Evolutionary conservation across 2,797 vertebrate genomes (phyloP).

Genomic region (Sandelia bainsii): DNA sequence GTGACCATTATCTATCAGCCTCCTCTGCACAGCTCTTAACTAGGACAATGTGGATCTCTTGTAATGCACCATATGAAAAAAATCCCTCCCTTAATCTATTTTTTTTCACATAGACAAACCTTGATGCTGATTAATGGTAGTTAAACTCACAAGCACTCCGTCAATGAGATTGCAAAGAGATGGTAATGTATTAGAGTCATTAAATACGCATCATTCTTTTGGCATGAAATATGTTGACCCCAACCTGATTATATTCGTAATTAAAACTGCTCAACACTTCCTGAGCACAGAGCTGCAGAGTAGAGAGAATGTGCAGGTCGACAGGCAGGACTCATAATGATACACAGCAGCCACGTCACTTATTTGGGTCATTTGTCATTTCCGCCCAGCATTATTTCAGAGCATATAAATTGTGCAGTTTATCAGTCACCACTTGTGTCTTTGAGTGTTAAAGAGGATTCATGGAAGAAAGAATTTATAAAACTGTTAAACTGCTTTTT

Average conservation of each 20-base stretch:
- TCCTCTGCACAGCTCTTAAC: slow-evolving; percentile 89
- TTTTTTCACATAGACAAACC: slow-evolving; percentile 89
- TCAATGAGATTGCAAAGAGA: slow-evolving; percentile 87
- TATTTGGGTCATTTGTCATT: slow-evolving; percentile 84
- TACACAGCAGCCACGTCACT: slow-evolving; percentile 79
- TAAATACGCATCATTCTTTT: slow-evolving; percentile 92
- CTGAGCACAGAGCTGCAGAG: slow-evolving; percentile 74
- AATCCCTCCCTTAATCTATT: slow-evolving; percentile 89
- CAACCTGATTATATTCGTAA: slow-evolving; percentile 90
- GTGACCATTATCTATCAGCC: slow-evolving; percentile 97
- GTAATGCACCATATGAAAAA: slow-evolving; percentile 86
- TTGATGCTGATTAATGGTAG: slow-evolving; percentile 89
- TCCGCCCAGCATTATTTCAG: slow-evolving; percentile 68
- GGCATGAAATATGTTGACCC: slow-evolving; percentile 93
- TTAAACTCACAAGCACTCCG: slow-evolving; percentile 87
- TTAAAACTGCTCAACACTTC: slow-evolving; percentile 88
- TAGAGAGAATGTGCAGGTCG: slow-evolving; percentile 68
- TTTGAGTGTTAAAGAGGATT: slow-evolving; percentile 47
- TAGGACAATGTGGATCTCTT: slow-evolving; percentile 83
- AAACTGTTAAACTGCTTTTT: slow-evolving; percentile 37
- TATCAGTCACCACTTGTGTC: slow-evolving; percentile 67
- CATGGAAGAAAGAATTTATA: slow-evolving; percentile 34
- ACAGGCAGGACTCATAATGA: slow-evolving; percentile 82
- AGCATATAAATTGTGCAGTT: slow-evolving; percentile 84
- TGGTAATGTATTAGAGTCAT: slow-evolving; percentile 91